phyloP scores from a whole-genome alignment of 2,113 vertebrate species.

The Ploceus nigricollis region DNA sequence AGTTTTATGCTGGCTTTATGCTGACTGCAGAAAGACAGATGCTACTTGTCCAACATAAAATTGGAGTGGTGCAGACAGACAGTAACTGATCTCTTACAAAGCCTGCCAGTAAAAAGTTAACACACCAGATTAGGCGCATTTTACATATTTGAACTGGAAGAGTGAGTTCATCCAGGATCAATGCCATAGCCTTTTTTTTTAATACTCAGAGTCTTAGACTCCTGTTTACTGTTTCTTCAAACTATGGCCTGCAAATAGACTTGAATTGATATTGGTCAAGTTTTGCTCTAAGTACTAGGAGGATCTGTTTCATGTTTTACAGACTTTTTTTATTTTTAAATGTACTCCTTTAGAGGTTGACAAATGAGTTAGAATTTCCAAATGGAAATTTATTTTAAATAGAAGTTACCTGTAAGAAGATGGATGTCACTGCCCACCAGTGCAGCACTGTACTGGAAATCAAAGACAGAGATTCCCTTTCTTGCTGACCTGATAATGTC shows the following conservation, averaged over 20 bases:
- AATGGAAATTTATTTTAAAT: neutral
- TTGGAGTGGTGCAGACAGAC: neutral
- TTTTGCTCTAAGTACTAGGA: neutral
- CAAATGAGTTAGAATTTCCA: neutral
- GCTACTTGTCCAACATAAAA: conserved; percentile 9
- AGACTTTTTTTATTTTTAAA: neutral
- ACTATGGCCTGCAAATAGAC: neutral
- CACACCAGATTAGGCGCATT: neutral
- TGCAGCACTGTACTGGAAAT: neutral
- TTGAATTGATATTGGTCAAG: neutral
- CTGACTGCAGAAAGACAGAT: conserved; percentile 15
- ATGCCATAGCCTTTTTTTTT: neutral
- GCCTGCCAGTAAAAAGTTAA: conserved; percentile 14
- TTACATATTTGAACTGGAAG: neutral
- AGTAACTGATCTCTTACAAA: neutral
- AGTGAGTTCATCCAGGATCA: neutral
- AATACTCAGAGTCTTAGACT: neutral
- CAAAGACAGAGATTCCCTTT: neutral
- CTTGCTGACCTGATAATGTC: neutral
- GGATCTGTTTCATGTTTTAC: rapidly evolving
- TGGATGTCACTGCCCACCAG: neutral
- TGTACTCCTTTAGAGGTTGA: neutral
- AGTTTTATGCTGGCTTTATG: neutral
- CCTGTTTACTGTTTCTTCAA: neutral
- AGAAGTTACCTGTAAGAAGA: neutral